These are phyloP conservation scores for Eristalinus aeneus DNA, from an alignment of 2,888 invertebrate genomes.

Conservation along the genomic window DNA sequence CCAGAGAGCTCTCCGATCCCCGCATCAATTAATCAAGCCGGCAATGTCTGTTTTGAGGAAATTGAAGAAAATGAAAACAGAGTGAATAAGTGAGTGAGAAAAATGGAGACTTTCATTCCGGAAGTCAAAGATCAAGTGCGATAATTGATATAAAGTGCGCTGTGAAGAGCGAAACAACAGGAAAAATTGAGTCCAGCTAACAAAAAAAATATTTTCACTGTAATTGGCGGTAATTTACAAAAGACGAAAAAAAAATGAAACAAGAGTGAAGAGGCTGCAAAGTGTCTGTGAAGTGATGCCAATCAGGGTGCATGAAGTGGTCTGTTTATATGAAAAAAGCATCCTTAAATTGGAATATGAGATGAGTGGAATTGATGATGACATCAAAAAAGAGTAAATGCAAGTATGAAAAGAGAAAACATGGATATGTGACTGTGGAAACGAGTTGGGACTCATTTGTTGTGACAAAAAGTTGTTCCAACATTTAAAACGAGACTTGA, in stretches of 20 bases:
- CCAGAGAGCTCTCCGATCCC: not conserved
- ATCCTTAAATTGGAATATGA: not conserved
- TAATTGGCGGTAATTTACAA: not conserved
- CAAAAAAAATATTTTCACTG: not conserved
- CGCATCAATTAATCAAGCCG: not conserved
- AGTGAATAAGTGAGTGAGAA: constrained; percentile 38
- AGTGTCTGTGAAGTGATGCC: not conserved
- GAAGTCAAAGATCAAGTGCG: not conserved
- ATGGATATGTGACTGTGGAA: too few species aligned
- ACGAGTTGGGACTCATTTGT: too few species aligned
- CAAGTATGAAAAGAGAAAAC: too few species aligned
- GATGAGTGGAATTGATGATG: not conserved
- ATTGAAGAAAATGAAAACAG: constrained; percentile 25
- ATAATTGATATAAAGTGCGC: not conserved
- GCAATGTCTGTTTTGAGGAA: not conserved
- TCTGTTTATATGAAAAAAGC: not conserved
- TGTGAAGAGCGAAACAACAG: not conserved
- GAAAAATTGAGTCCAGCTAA: not conserved
- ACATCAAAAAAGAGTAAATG: not conserved
- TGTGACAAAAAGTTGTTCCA: too few species aligned
- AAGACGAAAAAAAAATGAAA: not conserved
- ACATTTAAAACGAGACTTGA: too few species aligned
- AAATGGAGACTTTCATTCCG: not conserved
- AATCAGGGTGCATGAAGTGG: not conserved
- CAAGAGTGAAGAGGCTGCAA: not conserved